A percentile compares a stretch with the other conserved stretches of the same genome.
These are phyloP conservation scores for Erpornis zantholeuca DNA, from an alignment of 2,113 vertebrate genomes.

Conservation along the genomic window DNA sequence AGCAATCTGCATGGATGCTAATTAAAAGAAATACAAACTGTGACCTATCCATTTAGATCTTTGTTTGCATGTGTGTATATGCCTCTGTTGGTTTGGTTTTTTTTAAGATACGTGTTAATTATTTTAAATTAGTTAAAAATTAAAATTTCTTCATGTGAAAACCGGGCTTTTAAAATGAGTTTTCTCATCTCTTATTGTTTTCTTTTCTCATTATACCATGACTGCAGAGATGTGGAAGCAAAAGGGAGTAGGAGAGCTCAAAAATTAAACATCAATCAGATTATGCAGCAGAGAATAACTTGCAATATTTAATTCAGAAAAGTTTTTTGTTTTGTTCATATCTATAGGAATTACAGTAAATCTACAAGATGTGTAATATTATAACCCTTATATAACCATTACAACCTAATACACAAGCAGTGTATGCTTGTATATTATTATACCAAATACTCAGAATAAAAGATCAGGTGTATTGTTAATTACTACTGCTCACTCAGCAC, in stretches of 20 bases:
- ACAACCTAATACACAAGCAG: too few species aligned
- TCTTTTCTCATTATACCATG: neutral
- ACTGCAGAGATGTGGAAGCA: too few species aligned
- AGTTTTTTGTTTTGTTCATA: neutral
- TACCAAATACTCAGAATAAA: neutral
- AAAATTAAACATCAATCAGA: neutral
- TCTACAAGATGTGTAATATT: neutral
- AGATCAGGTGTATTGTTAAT: neutral
- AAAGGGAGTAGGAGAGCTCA: too few species aligned
- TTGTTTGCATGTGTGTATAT: neutral
- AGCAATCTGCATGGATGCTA: neutral
- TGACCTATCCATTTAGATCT: neutral
- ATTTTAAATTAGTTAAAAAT: neutral
- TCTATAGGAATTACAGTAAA: neutral
- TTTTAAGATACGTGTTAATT: neutral
- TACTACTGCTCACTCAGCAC: neutral
- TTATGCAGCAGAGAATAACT: neutral
- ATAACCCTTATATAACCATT: too few species aligned
- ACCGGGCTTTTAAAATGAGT: neutral
- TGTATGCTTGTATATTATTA: neutral
- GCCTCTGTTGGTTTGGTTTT: neutral
- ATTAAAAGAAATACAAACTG: neutral
- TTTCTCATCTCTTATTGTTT: neutral
- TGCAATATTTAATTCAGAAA: constrained; percentile 29
- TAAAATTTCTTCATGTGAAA: neutral